Evolutionary conservation across 2,113 vertebrate genomes (phyloP).

Genomic region (Eudorcas thomsonii): DNA sequence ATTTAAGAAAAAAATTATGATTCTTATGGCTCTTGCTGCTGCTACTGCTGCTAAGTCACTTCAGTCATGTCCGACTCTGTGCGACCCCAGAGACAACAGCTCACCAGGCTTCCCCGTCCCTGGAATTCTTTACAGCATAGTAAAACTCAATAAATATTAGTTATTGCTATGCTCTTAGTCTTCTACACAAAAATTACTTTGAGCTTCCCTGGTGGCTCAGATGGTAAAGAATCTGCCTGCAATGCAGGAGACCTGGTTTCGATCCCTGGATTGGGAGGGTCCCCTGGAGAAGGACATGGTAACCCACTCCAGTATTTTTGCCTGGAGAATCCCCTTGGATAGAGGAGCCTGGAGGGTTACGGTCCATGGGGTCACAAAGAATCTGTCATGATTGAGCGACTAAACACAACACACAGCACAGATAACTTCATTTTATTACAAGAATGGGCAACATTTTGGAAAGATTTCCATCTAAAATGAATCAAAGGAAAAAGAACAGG

Average conservation of each 20-base stretch:
- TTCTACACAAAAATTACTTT: not conserved
- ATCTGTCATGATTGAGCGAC: not conserved
- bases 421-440: not conserved
- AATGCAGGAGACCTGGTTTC: not conserved
- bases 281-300: not conserved
- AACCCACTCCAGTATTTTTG: not conserved
- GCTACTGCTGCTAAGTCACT: no score
- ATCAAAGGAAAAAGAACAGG: not conserved
- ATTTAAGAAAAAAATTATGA: not conserved
- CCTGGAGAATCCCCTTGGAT: not conserved
- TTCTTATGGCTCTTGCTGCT: not conserved
- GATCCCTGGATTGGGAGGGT: not conserved
- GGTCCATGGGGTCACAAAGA: not conserved
- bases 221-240: not conserved
- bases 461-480: conserved; percentile 27
- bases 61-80: no score
- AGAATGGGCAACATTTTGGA: not conserved
- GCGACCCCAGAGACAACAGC: no score
- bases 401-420: not conserved
- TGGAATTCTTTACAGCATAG: no score
- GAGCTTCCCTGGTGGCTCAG: not conserved
- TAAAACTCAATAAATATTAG: not conserved
- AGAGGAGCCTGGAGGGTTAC: not conserved
- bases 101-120: no score
- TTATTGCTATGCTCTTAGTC: not conserved